Percentiles rank a stretch among this genome's conserved stretches.
These are phyloP conservation scores for Rhodeus uyekii DNA, from an alignment of 2,797 vertebrate genomes.

Conservation along the genomic window DNA sequence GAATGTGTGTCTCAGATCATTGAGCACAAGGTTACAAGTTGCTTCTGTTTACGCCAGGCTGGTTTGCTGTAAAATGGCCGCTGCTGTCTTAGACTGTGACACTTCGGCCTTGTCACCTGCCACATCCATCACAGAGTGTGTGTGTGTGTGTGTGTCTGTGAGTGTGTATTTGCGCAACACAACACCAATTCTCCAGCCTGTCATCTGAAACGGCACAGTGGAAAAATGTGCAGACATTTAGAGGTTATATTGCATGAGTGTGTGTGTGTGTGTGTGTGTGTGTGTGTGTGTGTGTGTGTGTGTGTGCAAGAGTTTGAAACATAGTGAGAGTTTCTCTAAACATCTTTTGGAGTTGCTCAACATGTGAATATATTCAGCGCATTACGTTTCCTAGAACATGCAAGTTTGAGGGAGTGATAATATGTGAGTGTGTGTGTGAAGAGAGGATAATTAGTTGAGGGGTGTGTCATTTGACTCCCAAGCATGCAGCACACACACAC, in stretches of 20 bases:
- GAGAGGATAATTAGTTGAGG: conserved; percentile 30
- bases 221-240: conserved; percentile 49
- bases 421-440: conserved; percentile 19
- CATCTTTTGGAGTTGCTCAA: conserved; percentile 28
- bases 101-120: conserved; percentile 46
- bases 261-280: conserved; percentile 33
- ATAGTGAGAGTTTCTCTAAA: conserved; percentile 22
- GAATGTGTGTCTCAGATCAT: conserved; percentile 39
- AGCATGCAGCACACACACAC: conserved; percentile 52
- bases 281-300: conserved; percentile 18
- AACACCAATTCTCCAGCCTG: conserved; percentile 43
- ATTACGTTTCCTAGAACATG: conserved; percentile 34
- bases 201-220: conserved; percentile 47
- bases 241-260: conserved; percentile 32
- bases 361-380: conserved; percentile 22
- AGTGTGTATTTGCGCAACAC: conserved; percentile 31
- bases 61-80: conserved; percentile 31
- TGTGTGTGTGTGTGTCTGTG: conserved; percentile 35
- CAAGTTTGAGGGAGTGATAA: conserved; percentile 13
- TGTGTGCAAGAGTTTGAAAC: conserved; percentile 12
- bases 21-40: conserved; percentile 39
- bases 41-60: conserved; percentile 42
- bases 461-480: conserved; percentile 48
- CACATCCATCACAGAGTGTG: conserved; percentile 33
- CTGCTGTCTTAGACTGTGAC: conserved; percentile 36